Base-by-base conservation (phyloP, 2,888 invertebrate species). In the Aromia moschata region DNA sequence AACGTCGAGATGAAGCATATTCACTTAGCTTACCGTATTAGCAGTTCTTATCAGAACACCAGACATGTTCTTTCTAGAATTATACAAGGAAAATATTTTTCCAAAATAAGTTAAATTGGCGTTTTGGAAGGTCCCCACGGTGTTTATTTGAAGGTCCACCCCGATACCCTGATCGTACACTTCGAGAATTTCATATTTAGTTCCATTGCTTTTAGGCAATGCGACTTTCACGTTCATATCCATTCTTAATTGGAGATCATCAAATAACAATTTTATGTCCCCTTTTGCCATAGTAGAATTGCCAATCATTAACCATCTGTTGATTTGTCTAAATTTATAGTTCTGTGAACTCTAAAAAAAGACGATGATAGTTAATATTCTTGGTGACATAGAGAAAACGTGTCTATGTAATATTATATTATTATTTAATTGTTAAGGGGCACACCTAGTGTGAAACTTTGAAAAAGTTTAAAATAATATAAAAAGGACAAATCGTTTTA, bases 251-350 rank as follows among this genome's bases (percentile, higher is more conserved):
- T 65, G 63, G 11, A 65, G 14, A 15, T 15, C 38, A 2, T 16
- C 7, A 18, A 67, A 64, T 10, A 65, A 9, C n/a, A 45, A 30
- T 14, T 44, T 4, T 18, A 62, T 45, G 14, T 56, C 38, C 5
- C 18, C 38, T 1, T 51, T 10, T 15, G 43, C 38, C 1, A 36
- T 54, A 2, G 43, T 1, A 1, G 2, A 2, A 10, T 46, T 36
- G 1, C 37, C 15, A 11, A 68, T 36, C 40, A 70, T 33, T 5
- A 58, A 55, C 70, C 70, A 70, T 18, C 66, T 62, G 55, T 68
- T 85, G 1, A 57, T 16, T 40, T 52, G 62, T 15, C 60, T 57
- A 25, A 64, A 64, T 53, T 57, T 60, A n/a, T 60, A n/a, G n/a
- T n/a, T n/a, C n/a, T n/a, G n/a, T n/a, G n/a, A n/a, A n/a, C n/a